Conservation (phyloP, 1,140 invertebrate genomes). For the Calliphora vicina region DNA sequence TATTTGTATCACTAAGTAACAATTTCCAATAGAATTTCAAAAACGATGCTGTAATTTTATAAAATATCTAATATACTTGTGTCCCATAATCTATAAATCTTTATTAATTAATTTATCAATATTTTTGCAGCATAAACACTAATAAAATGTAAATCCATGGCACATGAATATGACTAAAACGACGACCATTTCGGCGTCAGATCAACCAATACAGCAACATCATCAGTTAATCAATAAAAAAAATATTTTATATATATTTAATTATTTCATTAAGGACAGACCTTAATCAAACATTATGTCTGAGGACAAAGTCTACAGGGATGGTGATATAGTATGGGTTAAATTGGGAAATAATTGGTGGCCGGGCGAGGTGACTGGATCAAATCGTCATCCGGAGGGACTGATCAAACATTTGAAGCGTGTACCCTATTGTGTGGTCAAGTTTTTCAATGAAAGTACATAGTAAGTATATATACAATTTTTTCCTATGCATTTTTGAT, state of each 20-base stretch:
- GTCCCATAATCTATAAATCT: no score
- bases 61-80: background rate
- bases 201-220: background rate
- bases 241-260: background rate
- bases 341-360: constrained; percentile 80
- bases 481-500: no score
- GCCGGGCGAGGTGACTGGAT: constrained; percentile 76
- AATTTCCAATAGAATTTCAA: background rate
- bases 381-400: constrained; percentile 68
- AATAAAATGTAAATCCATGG: background rate
- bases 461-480: constrained; percentile 70
- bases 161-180: background rate
- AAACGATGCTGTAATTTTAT: constrained; percentile 1
- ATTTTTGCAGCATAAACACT: background rate
- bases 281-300: constrained; percentile 64
- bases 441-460: constrained; percentile 82
- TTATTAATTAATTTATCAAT: no score
- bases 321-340: constrained; percentile 83
- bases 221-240: background rate
- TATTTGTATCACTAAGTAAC: background rate
- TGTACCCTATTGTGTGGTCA: constrained; percentile 77
- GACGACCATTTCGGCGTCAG: constrained; percentile 14
- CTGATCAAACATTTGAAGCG: constrained; percentile 73
- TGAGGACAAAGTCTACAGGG: constrained; percentile 73
- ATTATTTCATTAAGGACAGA: background rate